phyloP scores from a whole-genome alignment of 2,113 vertebrate species.

The Ammodytes marinus region DNA sequence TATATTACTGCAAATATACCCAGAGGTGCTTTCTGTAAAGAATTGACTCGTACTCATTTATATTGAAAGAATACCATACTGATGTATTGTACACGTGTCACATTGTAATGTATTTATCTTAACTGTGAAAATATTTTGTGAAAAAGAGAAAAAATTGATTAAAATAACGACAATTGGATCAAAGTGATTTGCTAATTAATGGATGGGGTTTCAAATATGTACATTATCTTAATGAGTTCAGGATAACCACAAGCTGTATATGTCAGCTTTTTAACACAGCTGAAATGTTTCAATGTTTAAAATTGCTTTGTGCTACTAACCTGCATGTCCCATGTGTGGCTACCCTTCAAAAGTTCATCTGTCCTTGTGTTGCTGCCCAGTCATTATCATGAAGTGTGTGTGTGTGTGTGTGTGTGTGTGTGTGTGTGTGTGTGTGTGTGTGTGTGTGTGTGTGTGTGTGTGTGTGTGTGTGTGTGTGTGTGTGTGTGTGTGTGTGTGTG shows the following conservation, averaged over 20 bases:
- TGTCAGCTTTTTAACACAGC: conserved; percentile 43
- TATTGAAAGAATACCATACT: conserved; percentile 30
- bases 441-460: conserved; percentile 17
- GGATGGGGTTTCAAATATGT: conserved; percentile 11
- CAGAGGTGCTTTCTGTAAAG: conserved; percentile 66
- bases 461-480: conserved; percentile 11
- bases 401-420: conserved; percentile 18
- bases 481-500: conserved; percentile 24
- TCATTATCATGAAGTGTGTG: conserved; percentile 4
- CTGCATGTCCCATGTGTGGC: conserved; percentile 77
- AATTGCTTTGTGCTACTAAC: conserved; percentile 79
- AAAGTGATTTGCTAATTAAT: conserved; percentile 46
- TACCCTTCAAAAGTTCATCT: conserved; percentile 43
- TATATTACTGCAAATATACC: conserved; percentile 34
- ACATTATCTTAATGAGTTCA: conserved; percentile 1
- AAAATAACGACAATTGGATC: conserved; percentile 65
- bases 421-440: conserved; percentile 9
- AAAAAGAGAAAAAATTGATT: conserved; percentile 71
- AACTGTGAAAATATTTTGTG: conserved; percentile 83
- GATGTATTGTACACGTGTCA: conserved; percentile 70
- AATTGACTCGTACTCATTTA: conserved; percentile 7
- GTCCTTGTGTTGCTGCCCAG: conserved; percentile 8
- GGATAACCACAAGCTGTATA: conserved; percentile 86
- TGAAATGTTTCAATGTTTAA: conserved; percentile 41
- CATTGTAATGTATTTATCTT: conserved; percentile 82